A percentile compares a stretch with the other conserved stretches of the same genome.
Conservation (phyloP, 2,797 vertebrate species). For the Limosa lapponica region DNA sequence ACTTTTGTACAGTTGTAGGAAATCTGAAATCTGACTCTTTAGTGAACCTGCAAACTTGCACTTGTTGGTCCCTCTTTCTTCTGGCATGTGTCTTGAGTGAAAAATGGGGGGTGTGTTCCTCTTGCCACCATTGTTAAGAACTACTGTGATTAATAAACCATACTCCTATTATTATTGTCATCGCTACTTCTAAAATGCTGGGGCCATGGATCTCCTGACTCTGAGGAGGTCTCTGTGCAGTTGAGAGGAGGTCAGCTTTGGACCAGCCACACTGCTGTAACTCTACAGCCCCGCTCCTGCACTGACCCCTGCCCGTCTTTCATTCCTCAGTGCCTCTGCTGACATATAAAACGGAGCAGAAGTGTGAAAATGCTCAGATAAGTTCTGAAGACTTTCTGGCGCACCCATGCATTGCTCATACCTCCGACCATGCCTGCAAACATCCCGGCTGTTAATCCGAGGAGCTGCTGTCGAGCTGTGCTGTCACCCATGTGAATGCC, state of each 20-base stretch:
- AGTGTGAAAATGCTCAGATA: not conserved
- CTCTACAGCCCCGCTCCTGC: not conserved
- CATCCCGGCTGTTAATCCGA: not conserved
- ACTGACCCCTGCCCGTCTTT: not conserved
- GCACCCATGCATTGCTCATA: not conserved
- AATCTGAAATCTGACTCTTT: accelerated
- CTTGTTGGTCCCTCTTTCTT: not conserved
- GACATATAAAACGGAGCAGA: not conserved
- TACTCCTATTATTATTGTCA: not conserved
- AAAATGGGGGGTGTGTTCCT: not conserved
- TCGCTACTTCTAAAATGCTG: not conserved
- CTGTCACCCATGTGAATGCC: not conserved
- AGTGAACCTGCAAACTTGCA: not conserved
- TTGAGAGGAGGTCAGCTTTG: not conserved
- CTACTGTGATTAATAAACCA: not conserved
- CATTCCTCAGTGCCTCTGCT: not conserved
- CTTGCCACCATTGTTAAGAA: not conserved
- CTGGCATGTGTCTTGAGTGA: not conserved
- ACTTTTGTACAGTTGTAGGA: not conserved
- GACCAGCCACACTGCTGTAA: accelerated
- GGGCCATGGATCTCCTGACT: accelerated
- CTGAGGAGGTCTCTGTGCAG: not conserved
- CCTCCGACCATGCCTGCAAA: not conserved
- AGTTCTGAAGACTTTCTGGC: not conserved
- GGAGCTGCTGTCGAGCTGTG: not conserved